These are phyloP conservation scores for Ciconia maguari DNA, from an alignment of 2,113 vertebrate species.

Conservation along the genomic window DNA sequence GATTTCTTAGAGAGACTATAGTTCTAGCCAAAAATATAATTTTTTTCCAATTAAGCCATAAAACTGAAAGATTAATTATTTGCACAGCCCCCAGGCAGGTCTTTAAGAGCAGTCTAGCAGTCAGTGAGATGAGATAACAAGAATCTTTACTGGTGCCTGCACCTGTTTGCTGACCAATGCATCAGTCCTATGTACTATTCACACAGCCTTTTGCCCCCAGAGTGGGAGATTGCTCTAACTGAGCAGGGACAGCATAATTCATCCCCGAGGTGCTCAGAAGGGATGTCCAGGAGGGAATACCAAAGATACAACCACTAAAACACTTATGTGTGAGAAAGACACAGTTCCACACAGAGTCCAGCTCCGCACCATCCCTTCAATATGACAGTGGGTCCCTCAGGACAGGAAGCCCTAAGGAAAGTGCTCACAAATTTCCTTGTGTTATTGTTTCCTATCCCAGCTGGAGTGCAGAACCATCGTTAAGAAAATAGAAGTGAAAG, in stretches of 20 bases:
- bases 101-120: not conserved
- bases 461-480: conserved; percentile 52
- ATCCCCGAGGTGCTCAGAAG: not conserved
- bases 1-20: not conserved
- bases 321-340: not conserved
- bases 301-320: not conserved
- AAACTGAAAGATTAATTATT: not conserved
- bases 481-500: conserved; percentile 63
- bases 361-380: not conserved
- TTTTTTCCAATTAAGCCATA: not conserved
- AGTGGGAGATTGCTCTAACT: not conserved
- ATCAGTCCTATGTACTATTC: not conserved
- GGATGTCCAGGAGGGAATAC: not conserved
- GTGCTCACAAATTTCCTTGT: not conserved
- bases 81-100: not conserved
- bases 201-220: not conserved
- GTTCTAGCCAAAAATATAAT: not conserved
- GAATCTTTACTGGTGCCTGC: not conserved
- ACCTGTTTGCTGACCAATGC: not conserved
- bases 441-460: conserved; percentile 19
- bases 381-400: not conserved
- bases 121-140: not conserved
- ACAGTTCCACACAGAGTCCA: not conserved
- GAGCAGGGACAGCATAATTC: not conserved
- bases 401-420: not conserved